These are phyloP conservation scores for Euura saliciscinereae DNA, from an alignment of 1,140 invertebrate species.

Conservation along the genomic window DNA sequence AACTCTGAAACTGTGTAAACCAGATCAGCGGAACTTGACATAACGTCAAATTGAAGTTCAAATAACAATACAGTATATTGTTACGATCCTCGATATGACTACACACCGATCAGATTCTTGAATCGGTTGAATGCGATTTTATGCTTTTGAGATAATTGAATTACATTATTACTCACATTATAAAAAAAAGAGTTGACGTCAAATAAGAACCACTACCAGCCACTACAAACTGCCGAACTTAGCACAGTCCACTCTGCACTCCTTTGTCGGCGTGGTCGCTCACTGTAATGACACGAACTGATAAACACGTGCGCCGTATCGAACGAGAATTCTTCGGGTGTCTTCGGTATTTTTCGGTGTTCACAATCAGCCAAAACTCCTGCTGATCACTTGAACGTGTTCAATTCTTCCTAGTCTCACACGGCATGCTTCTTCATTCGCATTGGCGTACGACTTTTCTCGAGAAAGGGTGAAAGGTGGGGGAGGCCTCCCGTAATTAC, in stretches of 20 bases:
- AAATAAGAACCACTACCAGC: neutral
- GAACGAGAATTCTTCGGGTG: slow-evolving; percentile 3
- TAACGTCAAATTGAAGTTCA: too few species aligned
- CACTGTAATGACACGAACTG: slow-evolving; percentile 2
- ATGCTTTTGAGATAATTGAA: too few species aligned
- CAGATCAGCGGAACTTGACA: too few species aligned
- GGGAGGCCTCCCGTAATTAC: too few species aligned
- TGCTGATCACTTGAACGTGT: neutral
- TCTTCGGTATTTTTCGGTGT: neutral
- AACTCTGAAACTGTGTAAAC: too few species aligned
- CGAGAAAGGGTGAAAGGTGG: too few species aligned
- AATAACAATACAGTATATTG: too few species aligned
- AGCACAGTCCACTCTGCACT: neutral
- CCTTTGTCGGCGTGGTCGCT: neutral
- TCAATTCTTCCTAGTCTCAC: neutral
- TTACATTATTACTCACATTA: neutral
- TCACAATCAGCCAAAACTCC: neutral
- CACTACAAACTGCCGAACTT: neutral
- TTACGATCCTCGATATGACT: too few species aligned
- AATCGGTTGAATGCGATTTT: too few species aligned
- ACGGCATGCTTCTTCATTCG: too few species aligned
- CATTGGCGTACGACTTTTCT: too few species aligned
- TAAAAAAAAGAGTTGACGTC: neutral
- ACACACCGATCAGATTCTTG: too few species aligned
- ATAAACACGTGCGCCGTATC: slow-evolving; percentile 1